phyloP scores from a whole-genome alignment of 30 jellyfish, hydroid and myxozoan species.

The Hydractinia echinata region DNA sequence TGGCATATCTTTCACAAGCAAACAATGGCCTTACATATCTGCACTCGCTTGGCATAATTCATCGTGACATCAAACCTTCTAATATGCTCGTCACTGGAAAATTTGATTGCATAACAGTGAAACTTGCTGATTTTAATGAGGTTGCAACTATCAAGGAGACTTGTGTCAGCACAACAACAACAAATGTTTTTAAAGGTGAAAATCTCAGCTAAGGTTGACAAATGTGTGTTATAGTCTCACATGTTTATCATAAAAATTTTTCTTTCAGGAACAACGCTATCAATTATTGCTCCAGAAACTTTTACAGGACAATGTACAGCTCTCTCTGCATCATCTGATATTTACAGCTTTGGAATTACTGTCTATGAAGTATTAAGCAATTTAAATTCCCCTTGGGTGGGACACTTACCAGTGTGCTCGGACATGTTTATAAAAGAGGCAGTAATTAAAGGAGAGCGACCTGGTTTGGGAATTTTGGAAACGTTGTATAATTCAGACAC shows the following conservation, averaged over 20 bases:
- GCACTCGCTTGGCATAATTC: slow-evolving; percentile 13
- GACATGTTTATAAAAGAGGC: slow-evolving; percentile 2
- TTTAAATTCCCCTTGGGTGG: not conserved
- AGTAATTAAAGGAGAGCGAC: not conserved
- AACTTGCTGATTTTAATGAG: slow-evolving; percentile 17
- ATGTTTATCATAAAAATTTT: too few species aligned
- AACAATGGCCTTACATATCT: slow-evolving; percentile 11
- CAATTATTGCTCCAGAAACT: slow-evolving; percentile 10
- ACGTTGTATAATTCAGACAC: too few species aligned
- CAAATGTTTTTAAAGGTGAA: not conserved
- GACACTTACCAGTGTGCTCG: not conserved
- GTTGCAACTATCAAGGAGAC: slow-evolving; percentile 15
- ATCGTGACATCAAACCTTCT: slow-evolving; percentile 15
- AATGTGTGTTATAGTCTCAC: too few species aligned
- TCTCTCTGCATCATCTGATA: slow-evolving; percentile 3
- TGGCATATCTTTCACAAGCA: slow-evolving; percentile 2
- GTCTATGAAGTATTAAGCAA: not conserved
- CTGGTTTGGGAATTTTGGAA: not conserved
- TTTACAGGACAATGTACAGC: slow-evolving; percentile 3
- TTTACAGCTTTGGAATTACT: slow-evolving; percentile 13
- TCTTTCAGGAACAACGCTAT: slow-evolving; percentile 16
- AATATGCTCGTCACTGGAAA: slow-evolving; percentile 23
- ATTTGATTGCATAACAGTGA: not conserved
- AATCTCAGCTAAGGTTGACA: too few species aligned
- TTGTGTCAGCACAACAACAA: not conserved